Base-by-base conservation (phyloP, 2,797 vertebrate species). In the Pampus argenteus region DNA sequence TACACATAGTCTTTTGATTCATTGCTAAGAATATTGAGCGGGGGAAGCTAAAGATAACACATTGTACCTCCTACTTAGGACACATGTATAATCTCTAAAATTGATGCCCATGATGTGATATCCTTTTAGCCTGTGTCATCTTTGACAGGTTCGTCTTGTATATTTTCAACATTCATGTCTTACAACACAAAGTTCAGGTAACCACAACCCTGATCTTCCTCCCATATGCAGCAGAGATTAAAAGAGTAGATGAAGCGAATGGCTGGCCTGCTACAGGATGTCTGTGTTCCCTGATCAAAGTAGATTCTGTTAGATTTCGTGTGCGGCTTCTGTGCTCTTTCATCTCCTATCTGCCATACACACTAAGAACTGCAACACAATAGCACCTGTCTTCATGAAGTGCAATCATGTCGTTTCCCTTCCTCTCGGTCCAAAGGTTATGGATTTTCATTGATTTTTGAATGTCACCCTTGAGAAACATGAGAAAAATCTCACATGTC, bases 231-330 rank as follows among this genome's bases (percentile, higher is more conserved):
- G 47, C 17, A 2, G 17, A 71, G 66, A 77, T 85, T 70, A 54
- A 78, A 67, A 66, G 44, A 45, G 23, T 23, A 38, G 69, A 56
- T 63, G 61, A 66, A 62, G 74, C 4, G 1, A 74, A 51, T 29
- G 40, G 17, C 50, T 79, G 60, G 36, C 55, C 72, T 34, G 66
- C 68, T 20, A 18, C 42, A 38, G 48, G 71, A 23, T 7, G 18
- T 66, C 51, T 81, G 50, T 64, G 22, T 56, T 64, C 26, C 45
- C 54, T 74, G 84, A 89, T 92, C 89, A 91, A 89, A 91, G 84
- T 66, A 66, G 71, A 81, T 23, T 44, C 26, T 62, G 54, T 29
- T 70, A 42, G 57, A 65, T 70, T 79, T 57, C 54, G 72, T 86
- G 65, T 78, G 56, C 57, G 64, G 58, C 66, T 56, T 54, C 29